Percentiles rank a stretch among this genome's conserved stretches.
These are phyloP conservation scores for Ostrea edulis DNA, from an alignment of 1,140 invertebrate species.

Conservation along the genomic window DNA sequence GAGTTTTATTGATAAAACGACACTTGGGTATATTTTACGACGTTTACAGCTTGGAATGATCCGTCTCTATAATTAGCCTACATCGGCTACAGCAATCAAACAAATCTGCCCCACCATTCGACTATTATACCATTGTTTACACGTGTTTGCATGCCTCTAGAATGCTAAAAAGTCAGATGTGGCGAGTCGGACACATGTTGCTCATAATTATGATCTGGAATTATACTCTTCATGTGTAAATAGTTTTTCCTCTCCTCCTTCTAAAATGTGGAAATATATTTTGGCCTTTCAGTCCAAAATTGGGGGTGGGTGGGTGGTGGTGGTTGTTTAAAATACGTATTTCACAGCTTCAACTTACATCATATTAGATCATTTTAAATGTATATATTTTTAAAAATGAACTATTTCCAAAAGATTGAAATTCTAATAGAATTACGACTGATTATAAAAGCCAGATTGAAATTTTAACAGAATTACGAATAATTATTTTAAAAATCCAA, in stretches of 20 bases:
- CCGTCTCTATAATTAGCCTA: background rate
- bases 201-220: background rate
- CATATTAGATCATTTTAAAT: no score
- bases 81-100: conserved; percentile 21
- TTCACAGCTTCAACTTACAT: no score
- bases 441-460: no score
- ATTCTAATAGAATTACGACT: no score
- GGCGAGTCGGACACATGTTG: background rate
- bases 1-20: no score
- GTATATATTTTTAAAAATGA: no score
- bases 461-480: no score
- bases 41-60: background rate
- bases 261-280: background rate
- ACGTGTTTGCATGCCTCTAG: conserved; percentile 33
- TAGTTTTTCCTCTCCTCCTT: background rate
- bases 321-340: no score
- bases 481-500: no score
- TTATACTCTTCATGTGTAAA: background rate
- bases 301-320: no score
- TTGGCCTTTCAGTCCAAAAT: background rate
- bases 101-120: background rate
- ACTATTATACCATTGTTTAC: conserved; percentile 34
- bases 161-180: conserved; percentile 37
- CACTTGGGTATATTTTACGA: no score
- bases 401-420: no score